phyloP scores from a whole-genome alignment of 2,113 vertebrate genomes.

The Chloroceryle aenea region DNA sequence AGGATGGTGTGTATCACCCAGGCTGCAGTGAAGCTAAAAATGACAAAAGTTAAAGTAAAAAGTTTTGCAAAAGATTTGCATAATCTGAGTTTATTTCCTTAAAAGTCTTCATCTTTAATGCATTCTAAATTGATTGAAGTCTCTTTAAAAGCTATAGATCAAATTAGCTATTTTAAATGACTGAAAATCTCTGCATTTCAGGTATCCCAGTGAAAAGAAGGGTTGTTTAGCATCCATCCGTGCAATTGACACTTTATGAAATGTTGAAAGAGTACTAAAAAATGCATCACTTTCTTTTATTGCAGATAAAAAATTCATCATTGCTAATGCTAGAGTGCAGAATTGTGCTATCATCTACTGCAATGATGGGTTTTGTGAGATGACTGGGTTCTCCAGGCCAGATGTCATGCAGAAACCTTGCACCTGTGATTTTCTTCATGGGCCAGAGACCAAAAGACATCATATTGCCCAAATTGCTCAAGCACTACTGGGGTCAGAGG shows the following conservation, averaged over 20 bases:
- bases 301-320: conserved; percentile 98
- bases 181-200: conserved; percentile 13
- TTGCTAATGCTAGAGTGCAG: conserved; percentile 97
- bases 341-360: conserved; percentile 99
- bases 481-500: conserved; percentile 93
- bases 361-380: conserved; percentile 98
- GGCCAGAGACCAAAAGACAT: conserved; percentile 90
- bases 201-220: conserved; percentile 29
- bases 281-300: conserved; percentile 67
- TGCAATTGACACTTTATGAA: not conserved
- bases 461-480: conserved; percentile 92
- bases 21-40: not conserved
- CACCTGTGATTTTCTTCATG: conserved; percentile 97
- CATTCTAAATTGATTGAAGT: not conserved
- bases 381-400: conserved; percentile 97
- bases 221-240: not conserved
- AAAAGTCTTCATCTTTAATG: not conserved
- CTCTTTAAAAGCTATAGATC: not conserved
- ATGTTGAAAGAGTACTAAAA: conserved; percentile 62
- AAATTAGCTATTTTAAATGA: not conserved
- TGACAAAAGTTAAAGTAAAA: not conserved
- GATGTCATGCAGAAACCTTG: conserved; percentile 99
- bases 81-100: not conserved
- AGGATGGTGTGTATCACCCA: fast-evolving
- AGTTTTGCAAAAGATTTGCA: not conserved